phyloP scores from a whole-genome alignment of 2,888 invertebrate species.

The Clivina fossor region DNA sequence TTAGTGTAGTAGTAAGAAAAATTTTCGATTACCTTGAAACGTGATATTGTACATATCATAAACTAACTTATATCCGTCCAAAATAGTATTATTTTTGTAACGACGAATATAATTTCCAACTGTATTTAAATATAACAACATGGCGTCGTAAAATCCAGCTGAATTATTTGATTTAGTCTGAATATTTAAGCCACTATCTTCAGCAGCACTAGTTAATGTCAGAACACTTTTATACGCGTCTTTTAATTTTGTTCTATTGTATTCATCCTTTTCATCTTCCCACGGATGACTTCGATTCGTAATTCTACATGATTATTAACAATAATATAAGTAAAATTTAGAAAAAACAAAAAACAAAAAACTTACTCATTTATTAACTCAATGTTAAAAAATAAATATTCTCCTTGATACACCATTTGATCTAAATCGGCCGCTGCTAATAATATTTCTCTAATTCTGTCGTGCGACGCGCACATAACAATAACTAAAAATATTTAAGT shows the following conservation, averaged over 20 bases:
- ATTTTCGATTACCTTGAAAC: constrained; percentile 82
- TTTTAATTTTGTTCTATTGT: constrained; percentile 74
- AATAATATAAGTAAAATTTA: too few species aligned
- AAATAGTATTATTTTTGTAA: constrained; percentile 51
- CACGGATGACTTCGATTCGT: constrained; percentile 71
- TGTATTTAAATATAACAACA: constrained; percentile 88
- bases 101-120: constrained; percentile 78
- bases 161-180: constrained; percentile 48
- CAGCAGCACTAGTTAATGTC: constrained; percentile 78
- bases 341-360: too few species aligned
- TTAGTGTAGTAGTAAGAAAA: too few species aligned
- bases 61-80: constrained; percentile 84
- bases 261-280: constrained; percentile 79
- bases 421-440: constrained; percentile 91
- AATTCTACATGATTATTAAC: constrained; percentile 46
- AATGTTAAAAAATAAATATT: constrained; percentile 98
- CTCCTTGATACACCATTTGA: constrained; percentile 88
- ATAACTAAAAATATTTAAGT: constrained; percentile 72
- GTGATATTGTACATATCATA: constrained; percentile 83
- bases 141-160: constrained; percentile 93
- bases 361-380: constrained; percentile 95
- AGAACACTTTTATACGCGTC: constrained; percentile 85
- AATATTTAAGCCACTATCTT: constrained; percentile 72
- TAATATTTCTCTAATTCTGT: constrained; percentile 88
- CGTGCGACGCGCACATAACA: constrained; percentile 88